phyloP scores from a whole-genome alignment of 1,140 invertebrate species.

The Oryzaephilus surinamensis region DNA sequence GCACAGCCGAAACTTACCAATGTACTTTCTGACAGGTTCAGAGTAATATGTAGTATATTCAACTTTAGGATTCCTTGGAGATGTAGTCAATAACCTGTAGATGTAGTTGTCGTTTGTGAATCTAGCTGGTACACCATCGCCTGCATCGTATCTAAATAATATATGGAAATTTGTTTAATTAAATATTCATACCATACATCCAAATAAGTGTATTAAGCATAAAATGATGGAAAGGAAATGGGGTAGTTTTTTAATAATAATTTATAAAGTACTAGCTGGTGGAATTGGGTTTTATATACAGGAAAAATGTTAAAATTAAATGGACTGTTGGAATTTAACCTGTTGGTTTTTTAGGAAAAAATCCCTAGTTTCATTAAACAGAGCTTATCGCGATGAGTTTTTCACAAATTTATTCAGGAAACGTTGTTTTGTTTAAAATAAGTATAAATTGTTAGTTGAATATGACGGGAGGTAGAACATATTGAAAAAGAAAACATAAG shows the following conservation, averaged over 20 bases:
- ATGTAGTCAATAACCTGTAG: constrained; percentile 42
- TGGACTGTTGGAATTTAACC: too few species aligned
- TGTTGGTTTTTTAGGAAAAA: too few species aligned
- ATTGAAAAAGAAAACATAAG: too few species aligned
- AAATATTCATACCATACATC: background rate
- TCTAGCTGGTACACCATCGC: constrained; percentile 37
- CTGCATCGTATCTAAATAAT: constrained; percentile 34
- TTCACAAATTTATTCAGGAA: too few species aligned
- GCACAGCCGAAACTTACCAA: constrained; percentile 43
- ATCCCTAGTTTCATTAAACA: too few species aligned
- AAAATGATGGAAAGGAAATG: background rate
- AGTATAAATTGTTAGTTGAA: too few species aligned
- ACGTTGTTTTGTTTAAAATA: too few species aligned
- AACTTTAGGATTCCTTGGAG: constrained; percentile 45
- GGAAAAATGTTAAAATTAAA: background rate
- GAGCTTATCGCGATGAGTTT: too few species aligned
- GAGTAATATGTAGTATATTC: constrained; percentile 48
- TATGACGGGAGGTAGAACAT: too few species aligned
- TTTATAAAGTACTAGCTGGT: background rate
- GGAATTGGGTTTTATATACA: background rate
- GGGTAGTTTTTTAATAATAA: background rate
- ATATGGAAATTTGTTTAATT: background rate
- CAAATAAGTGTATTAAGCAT: too few species aligned
- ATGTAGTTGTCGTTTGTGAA: constrained; percentile 54
- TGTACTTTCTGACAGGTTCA: constrained; percentile 50